Conservation (phyloP, 2,888 invertebrate genomes). For the Phaonia tiefii region DNA sequence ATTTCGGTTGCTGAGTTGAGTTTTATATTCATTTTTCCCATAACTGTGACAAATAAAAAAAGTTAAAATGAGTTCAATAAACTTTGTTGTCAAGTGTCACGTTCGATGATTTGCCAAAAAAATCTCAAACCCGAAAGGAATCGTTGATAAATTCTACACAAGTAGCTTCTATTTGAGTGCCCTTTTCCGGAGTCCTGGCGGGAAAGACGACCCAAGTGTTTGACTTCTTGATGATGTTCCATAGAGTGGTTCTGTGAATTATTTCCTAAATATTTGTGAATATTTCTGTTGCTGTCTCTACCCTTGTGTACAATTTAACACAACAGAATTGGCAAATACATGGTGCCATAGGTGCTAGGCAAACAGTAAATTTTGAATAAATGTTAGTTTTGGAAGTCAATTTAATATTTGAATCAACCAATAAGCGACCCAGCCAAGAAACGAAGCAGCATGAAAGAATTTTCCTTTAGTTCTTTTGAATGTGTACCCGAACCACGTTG, state of each 20-base stretch:
- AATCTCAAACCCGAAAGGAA: not conserved
- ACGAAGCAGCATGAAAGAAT: too few relatives aligned
- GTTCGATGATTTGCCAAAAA: slow-evolving; percentile 50
- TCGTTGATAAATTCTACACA: not conserved
- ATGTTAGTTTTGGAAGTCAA: too few relatives aligned
- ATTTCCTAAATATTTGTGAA: slow-evolving; percentile 23
- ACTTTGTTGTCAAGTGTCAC: slow-evolving; percentile 60
- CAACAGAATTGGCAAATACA: slow-evolving; percentile 16
- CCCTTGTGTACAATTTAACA: too few relatives aligned
- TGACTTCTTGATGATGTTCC: slow-evolving; percentile 25
- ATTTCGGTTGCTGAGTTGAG: not conserved
- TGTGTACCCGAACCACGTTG: too few relatives aligned
- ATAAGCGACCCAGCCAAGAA: too few relatives aligned
- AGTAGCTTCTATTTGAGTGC: not conserved
- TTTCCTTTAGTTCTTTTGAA: too few relatives aligned
- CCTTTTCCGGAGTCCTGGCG: not conserved
- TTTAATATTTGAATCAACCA: too few relatives aligned
- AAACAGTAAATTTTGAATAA: too few relatives aligned
- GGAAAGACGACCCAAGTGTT: slow-evolving; percentile 8
- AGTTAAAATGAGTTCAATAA: slow-evolving; percentile 52
- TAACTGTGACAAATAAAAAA: slow-evolving; percentile 21
- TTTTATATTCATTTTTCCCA: slow-evolving; percentile 26
- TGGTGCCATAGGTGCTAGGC: not conserved
- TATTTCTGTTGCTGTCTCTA: too few relatives aligned
- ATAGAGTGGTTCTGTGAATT: slow-evolving; percentile 14